Percentiles rank a stretch among this genome's conserved stretches.
These are phyloP conservation scores for Pipistrellus nathusii DNA, from an alignment of 2,797 vertebrate species.

Conservation along the genomic window DNA sequence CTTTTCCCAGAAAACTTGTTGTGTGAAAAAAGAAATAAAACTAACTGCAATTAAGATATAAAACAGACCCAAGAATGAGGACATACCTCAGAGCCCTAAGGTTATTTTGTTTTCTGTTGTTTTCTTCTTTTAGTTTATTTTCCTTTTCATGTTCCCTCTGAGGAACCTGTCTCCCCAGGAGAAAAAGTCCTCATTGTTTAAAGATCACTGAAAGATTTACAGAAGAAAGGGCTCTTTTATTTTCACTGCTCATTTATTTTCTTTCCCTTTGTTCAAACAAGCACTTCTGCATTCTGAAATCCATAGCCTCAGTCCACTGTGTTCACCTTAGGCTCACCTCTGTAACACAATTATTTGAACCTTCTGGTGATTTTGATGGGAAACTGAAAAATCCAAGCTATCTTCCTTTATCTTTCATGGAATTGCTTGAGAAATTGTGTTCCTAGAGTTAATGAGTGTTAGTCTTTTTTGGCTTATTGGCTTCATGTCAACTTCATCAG, in stretches of 20 bases:
- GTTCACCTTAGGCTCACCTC: neutral
- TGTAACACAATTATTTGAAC: constrained; percentile 2
- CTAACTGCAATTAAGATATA: constrained; percentile 58
- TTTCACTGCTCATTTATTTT: constrained; percentile 46
- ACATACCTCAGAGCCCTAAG: constrained; percentile 3
- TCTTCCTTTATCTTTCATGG: neutral
- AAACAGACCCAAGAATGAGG: constrained; percentile 48
- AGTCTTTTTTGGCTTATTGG: neutral
- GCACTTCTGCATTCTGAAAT: constrained; percentile 60
- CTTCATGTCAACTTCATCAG: neutral
- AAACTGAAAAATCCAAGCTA: neutral
- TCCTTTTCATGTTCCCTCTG: constrained; percentile 14
- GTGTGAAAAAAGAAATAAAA: constrained; percentile 13
- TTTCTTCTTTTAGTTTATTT: constrained; percentile 42
- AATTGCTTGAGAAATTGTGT: neutral
- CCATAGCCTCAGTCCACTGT: neutral
- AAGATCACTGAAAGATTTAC: constrained; percentile 34
- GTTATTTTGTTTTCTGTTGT: constrained; percentile 20
- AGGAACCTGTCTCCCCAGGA: constrained; percentile 28
- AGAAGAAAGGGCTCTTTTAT: constrained; percentile 68
- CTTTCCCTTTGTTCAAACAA: constrained; percentile 57
- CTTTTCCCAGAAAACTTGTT: constrained; percentile 61
- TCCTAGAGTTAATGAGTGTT: neutral
- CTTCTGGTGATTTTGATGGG: neutral
- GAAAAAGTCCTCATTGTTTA: neutral